Evolutionary conservation across 2,888 invertebrate genomes (phyloP).

Genomic region (Branchinecta sandiegonensis): DNA sequence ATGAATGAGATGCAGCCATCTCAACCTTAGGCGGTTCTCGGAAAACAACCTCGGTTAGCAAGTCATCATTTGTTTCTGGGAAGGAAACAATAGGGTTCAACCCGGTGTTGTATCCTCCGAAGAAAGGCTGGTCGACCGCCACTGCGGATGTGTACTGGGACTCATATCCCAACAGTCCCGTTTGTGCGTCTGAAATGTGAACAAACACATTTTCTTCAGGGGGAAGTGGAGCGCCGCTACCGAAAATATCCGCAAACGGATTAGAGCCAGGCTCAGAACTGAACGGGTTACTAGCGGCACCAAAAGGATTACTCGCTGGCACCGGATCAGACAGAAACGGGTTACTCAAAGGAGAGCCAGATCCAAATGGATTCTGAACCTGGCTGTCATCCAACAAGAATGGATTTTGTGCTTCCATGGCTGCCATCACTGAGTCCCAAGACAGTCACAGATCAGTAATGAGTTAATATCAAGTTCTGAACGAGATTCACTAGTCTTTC

Average conservation of each 20-base stretch:
- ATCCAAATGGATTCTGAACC: background rate
- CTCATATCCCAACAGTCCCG: conserved; percentile 10
- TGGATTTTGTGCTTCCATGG: conserved; percentile 12
- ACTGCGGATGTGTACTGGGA: conserved; percentile 32
- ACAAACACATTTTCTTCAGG: background rate
- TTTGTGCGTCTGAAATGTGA: conserved; percentile 12
- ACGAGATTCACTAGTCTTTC: too few species aligned
- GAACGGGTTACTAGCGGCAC: background rate
- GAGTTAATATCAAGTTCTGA: too few species aligned
- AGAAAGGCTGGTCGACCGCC: conserved; percentile 40
- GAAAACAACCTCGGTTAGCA: background rate
- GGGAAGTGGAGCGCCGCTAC: background rate
- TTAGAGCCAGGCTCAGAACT: background rate
- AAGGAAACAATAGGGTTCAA: conserved; percentile 19
- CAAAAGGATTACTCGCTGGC: background rate
- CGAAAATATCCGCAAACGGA: background rate
- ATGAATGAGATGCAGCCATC: conserved; percentile 4
- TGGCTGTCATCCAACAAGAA: background rate
- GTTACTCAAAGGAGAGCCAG: background rate
- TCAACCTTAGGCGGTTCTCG: background rate
- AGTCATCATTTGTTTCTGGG: conserved; percentile 7
- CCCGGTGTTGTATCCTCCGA: conserved; percentile 39
- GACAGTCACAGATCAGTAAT: too few species aligned
- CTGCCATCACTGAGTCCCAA: background rate
- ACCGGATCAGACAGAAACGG: background rate